These are phyloP conservation scores for Phyllotis vaccarum DNA, from an alignment of 2,797 vertebrate species.

Conservation along the genomic window DNA sequence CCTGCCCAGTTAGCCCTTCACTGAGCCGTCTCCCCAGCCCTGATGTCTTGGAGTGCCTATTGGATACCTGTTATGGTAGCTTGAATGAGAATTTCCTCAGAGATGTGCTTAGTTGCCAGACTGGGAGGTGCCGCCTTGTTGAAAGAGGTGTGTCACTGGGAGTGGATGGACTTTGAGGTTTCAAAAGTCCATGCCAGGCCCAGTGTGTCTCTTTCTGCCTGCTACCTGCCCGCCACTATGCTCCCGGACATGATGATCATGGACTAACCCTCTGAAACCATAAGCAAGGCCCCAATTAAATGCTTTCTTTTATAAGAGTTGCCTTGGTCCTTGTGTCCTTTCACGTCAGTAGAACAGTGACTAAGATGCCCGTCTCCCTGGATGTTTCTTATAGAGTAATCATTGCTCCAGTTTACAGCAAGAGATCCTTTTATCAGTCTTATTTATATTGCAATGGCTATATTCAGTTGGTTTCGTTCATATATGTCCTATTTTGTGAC, in stretches of 20 bases:
- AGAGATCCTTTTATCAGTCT: neutral
- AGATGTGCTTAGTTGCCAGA: neutral
- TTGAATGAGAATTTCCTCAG: neutral
- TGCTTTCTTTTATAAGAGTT: neutral
- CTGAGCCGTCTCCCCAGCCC: neutral
- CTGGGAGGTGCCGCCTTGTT: neutral
- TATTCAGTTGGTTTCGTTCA: neutral
- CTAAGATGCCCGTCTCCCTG: neutral
- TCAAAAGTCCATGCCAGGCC: neutral
- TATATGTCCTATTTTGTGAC: too few species aligned
- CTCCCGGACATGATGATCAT: neutral
- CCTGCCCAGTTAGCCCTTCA: neutral
- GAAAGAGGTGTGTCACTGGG: neutral
- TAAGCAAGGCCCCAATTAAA: neutral
- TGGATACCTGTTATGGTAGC: neutral
- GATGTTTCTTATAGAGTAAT: neutral
- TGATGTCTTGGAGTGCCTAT: neutral
- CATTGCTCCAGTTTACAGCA: neutral
- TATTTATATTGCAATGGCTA: neutral
- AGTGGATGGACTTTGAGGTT: neutral
- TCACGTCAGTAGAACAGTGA: neutral
- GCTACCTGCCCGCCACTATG: neutral
- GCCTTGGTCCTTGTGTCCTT: neutral
- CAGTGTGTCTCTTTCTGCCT: neutral
- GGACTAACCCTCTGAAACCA: neutral